Evolutionary conservation across 2,888 invertebrate genomes (phyloP).

Genomic region (Sarcophaga rosellei): DNA sequence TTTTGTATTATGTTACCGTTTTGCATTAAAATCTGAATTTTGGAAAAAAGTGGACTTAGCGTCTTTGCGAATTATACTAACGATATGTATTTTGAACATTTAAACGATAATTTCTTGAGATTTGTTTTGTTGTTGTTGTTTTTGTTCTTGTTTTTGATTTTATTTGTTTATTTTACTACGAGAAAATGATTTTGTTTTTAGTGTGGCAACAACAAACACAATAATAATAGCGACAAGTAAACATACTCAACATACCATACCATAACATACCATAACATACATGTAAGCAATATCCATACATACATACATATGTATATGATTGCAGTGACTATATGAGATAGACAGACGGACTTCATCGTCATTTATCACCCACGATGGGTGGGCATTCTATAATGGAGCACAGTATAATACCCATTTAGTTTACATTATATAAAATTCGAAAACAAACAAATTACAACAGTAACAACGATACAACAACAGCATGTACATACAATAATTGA

Average conservation of each 20-base stretch:
- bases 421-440: constrained; percentile 38
- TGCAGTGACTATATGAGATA: neutral
- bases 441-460: constrained; percentile 29
- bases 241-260: constrained; percentile 7
- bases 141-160: constrained; percentile 12
- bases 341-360: neutral
- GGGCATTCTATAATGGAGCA: constrained; percentile 56
- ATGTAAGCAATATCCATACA: no score
- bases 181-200: constrained; percentile 54
- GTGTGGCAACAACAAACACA: constrained; percentile 56
- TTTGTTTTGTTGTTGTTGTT: constrained; percentile 25
- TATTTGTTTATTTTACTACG: constrained; percentile 65
- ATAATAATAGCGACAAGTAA: constrained; percentile 16
- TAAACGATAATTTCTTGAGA: neutral
- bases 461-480: constrained; percentile 15
- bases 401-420: constrained; percentile 40
- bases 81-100: neutral
- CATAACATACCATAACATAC: neutral
- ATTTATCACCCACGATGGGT: constrained; percentile 66
- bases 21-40: no score
- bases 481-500: neutral
- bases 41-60: no score
- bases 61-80: no score
- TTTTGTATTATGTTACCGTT: no score
- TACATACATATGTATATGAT: no score